Conservation (phyloP, 2,113 vertebrate genomes). For the Marcusenius ussheri region DNA sequence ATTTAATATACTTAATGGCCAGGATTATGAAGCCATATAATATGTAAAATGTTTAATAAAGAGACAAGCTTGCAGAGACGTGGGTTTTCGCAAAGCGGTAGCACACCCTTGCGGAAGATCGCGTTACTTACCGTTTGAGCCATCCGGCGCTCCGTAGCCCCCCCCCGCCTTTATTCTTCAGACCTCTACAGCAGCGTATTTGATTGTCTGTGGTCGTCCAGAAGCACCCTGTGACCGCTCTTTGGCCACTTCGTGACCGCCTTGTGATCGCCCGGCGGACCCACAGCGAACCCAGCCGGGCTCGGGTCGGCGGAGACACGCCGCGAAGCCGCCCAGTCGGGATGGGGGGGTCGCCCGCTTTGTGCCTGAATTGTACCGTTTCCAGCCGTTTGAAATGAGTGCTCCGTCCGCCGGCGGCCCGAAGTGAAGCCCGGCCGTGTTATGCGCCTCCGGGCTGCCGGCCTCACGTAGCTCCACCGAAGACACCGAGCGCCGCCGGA, state of each 20-base stretch:
- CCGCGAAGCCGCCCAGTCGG: neutral
- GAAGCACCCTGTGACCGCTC: neutral
- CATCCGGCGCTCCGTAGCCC: slow-evolving; percentile 42
- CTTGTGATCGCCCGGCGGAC: neutral
- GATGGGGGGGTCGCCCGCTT: neutral
- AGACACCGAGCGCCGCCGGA: slow-evolving; percentile 37
- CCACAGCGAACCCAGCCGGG: neutral
- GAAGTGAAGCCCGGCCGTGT: neutral
- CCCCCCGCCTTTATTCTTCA: slow-evolving; percentile 31
- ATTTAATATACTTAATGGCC: neutral
- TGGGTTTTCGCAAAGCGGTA: neutral
- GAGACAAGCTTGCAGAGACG: neutral
- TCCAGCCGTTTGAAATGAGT: neutral
- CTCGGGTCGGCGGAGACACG: neutral
- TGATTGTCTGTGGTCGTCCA: neutral
- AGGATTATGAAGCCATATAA: neutral
- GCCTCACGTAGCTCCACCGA: neutral
- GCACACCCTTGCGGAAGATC: slow-evolving; percentile 26
- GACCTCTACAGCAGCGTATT: slow-evolving; percentile 8
- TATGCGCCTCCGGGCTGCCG: neutral
- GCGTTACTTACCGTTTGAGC: slow-evolving; percentile 30
- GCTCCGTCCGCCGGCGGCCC: neutral
- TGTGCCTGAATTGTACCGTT: neutral
- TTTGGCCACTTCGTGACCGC: neutral
- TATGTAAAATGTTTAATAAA: neutral